Base-by-base conservation (phyloP, 2,888 invertebrate genomes). In the Aleiodes testaceus region DNA sequence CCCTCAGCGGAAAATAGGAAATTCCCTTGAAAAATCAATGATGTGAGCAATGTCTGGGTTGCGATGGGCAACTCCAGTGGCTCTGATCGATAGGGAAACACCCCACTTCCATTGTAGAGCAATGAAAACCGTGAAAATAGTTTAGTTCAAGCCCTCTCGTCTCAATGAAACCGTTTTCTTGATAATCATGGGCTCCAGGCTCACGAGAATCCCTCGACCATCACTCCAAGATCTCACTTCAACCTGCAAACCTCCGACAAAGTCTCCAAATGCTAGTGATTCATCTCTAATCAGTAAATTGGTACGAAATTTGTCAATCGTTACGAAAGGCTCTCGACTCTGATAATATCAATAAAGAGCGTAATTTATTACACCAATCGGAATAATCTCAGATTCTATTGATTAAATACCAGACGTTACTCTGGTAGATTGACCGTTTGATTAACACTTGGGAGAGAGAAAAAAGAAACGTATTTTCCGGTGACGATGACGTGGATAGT, bases 101-200 rank as follows among this genome's bases (percentile, higher is more conserved):
- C 71, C 72, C 49, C 66, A 66, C 64, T 70, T 11, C 7, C 9
- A 36, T 36, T 36, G 36, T 36, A 36, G 9, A 36, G 11, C 9
- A 6, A 7, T 36, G 7, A 1, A 36, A 11, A 6, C 36, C 36
- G 36, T 36, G 11, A 36, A 36, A 36, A 36, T 9, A 11, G 6
- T 1, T 36, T 36, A 1, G 36, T 7, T 5, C 47, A 26, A 14
- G 52, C 26, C 14, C 66, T 64, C 45, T 47, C 26, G 55, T n/a
- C 63, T 50, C 52, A 20, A 52, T 69, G 45, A 16, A 30, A 26
- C 22, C 22, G 18, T 36, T 63, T 52, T 78, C 76, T 79, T 61
- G 14, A 77, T 72, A 70, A 76, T 76, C 70, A 84, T 84, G 85
- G 84, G 85, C 59, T 75, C 79, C 30, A 82, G 79, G 72, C 74